These are phyloP conservation scores for Adoxophyes honmai DNA, from an alignment of 1,140 invertebrate genomes.

Conservation along the genomic window DNA sequence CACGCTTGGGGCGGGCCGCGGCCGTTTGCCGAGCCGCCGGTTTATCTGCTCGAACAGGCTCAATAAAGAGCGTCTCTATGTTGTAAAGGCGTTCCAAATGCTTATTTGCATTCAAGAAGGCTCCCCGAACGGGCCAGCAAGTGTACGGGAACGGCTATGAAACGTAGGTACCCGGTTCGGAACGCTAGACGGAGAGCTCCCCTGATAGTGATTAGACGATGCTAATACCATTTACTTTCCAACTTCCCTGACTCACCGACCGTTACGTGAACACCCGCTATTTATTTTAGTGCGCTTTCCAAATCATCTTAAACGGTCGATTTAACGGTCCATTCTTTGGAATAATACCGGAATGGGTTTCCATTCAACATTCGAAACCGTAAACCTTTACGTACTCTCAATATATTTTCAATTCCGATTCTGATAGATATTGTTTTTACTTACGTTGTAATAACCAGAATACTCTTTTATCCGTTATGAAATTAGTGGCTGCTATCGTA, in stretches of 20 bases:
- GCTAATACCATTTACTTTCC: slow-evolving; percentile 75
- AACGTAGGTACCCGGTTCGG: slow-evolving; percentile 41
- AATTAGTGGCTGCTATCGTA: too few species aligned
- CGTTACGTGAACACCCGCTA: slow-evolving; percentile 60
- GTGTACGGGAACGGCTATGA: slow-evolving; percentile 50
- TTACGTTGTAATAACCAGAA: too few species aligned
- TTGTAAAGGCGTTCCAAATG: slow-evolving; percentile 68
- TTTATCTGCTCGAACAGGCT: slow-evolving; percentile 55
- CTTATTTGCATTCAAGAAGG: slow-evolving; percentile 73
- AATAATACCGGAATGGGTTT: slow-evolving; percentile 7
- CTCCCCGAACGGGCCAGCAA: slow-evolving; percentile 52
- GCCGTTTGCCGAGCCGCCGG: slow-evolving; percentile 45
- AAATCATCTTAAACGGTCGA: slow-evolving; percentile 46
- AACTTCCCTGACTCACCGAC: slow-evolving; percentile 67
- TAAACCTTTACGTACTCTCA: too few species aligned
- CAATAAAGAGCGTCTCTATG: slow-evolving; percentile 67
- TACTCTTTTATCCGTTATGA: too few species aligned
- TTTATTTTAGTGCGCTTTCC: slow-evolving; percentile 62
- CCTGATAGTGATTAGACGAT: slow-evolving; percentile 69
- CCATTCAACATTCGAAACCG: too few species aligned
- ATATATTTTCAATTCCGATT: too few species aligned
- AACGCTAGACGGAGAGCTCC: slow-evolving; percentile 61
- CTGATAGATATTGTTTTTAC: too few species aligned
- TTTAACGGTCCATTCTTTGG: slow-evolving; percentile 20
- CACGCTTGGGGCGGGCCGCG: slow-evolving; percentile 37